Evolutionary conservation across 2,888 invertebrate species (phyloP).

Genomic region (Callyntrura sp.): DNA sequence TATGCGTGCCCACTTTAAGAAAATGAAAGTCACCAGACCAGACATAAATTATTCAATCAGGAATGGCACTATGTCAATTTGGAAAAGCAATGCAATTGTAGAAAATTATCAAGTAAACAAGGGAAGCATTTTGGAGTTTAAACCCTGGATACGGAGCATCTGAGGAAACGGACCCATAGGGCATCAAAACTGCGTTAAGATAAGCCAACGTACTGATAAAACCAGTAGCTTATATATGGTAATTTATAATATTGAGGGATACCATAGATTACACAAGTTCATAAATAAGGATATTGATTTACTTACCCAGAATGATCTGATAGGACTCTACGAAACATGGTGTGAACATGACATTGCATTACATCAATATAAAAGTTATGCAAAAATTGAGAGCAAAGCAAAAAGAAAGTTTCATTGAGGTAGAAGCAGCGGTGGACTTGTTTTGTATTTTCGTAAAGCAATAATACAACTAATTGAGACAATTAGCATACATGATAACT

Average conservation of each 20-base stretch:
- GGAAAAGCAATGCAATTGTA: neutral
- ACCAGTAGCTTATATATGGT: neutral
- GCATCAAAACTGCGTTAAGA: neutral
- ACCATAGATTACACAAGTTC: neutral
- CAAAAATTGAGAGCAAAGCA: neutral
- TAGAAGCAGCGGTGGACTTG: neutral
- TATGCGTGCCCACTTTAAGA: conserved; percentile 18
- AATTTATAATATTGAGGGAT: conserved; percentile 23
- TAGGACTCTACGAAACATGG: conserved; percentile 10
- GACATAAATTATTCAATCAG: conserved; percentile 25
- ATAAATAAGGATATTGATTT: neutral
- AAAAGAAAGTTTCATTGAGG: neutral
- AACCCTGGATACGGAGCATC: too few species aligned
- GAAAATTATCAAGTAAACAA: too few species aligned
- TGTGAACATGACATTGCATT: neutral
- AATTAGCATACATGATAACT: neutral
- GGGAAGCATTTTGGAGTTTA: too few species aligned
- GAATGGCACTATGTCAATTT: neutral
- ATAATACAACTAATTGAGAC: neutral
- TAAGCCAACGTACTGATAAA: neutral
- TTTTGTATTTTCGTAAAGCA: neutral
- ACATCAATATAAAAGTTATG: neutral
- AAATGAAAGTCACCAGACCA: neutral
- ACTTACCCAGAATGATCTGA: neutral
- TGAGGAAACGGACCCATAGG: conserved; percentile 23